Base-by-base conservation (phyloP, 2,888 invertebrate species). In the Cephus rjabovi region DNA sequence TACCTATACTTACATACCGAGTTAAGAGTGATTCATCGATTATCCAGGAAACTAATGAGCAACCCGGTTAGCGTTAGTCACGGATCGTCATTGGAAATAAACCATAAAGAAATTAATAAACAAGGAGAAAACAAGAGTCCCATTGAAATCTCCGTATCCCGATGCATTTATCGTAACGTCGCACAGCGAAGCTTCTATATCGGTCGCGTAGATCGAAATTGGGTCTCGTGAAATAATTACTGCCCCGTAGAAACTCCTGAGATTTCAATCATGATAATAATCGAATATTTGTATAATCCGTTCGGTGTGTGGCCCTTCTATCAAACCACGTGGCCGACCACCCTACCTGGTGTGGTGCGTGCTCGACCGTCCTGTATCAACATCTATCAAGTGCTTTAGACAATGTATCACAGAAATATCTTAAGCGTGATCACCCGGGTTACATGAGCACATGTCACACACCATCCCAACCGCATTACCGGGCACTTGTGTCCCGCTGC, bases 21-120 rank as follows among this genome's bases (percentile, higher is more conserved):
- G 56, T 56, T 56, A 23, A 56, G 75, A 82, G 77, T 79, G 79
- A 81, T 82, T 82, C 80, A 80, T 78, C 80, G 81, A 82, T 81
- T 82, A 82, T 81, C 81, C 80, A 73, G 77, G 78, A 79, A 82
- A 82, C 81, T 82, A 82, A 82, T 82, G 78, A 80, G 79, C 78
- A 71, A 80, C 78, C 79, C 79, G 74, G 71, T 76, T 74, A 80
- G 77, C 79, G 78, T 81, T 79, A 81, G 81, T 79, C 79, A 79
- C 79, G 81, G 74, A 56, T 23, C 9, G 56, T 56, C 56, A 2
- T 56, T 23, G 23, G 56, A 9, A 15, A 9, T 15, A 56, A 56
- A 15, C 56, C 23, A 56, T 9, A 9, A 23, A 56, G 56, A 56
- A 56, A 56, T 23, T 56, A 56, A 56, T 56, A 56, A 23, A 56